Base-by-base conservation (phyloP, 2,113 vertebrate genomes). In the Gopherus evgoodei region DNA sequence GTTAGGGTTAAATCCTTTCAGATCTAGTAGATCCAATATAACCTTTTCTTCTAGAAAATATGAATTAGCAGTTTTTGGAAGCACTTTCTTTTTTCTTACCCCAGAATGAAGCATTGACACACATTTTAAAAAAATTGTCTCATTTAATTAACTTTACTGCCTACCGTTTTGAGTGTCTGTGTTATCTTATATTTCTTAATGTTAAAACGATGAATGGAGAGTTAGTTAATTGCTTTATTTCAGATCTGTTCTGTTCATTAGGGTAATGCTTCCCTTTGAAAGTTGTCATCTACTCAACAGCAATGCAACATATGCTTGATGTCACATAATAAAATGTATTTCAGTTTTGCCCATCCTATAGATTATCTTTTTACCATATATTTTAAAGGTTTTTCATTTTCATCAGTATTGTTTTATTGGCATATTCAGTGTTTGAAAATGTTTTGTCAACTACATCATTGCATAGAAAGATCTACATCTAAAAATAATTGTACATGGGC, bases 221-320 rank as follows among this genome's bases (percentile, higher is more conserved):
- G n/a, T 91, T 95, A 97, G 95, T 97, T 96, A 96, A 97, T 96
- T 96, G 83, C 57, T 96, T 97, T 95, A 94, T 96, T 81, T 95
- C 92, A 95, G 80, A 16, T 90, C 95, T 94, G 49, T 93, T 94
- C 86, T 93, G 54, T 91, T 93, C 86, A 96, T 96, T 97, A 96
- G 93, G 72, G 25, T 96, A 96, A 97, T 97, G 95, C 94, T 93
- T 96, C 93, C 92, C 90, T 97, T 93, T 93, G 90, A 86, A 87
- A 97, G 86, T 91, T 91, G 57, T n/a, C 96, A 96, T 95, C 95
- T 93, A 94, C 76, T 49, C 96, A 44, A 89, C 93, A 93, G 87
- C 49, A 78, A 42, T 50, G 56, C 90, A 86, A 95, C 96, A 97
- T 95, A 96, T 96, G 95, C 87, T 97, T 93, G 80, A 86, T 97